phyloP scores from a whole-genome alignment of 2,888 invertebrate species.

The Heliconius aoede region DNA sequence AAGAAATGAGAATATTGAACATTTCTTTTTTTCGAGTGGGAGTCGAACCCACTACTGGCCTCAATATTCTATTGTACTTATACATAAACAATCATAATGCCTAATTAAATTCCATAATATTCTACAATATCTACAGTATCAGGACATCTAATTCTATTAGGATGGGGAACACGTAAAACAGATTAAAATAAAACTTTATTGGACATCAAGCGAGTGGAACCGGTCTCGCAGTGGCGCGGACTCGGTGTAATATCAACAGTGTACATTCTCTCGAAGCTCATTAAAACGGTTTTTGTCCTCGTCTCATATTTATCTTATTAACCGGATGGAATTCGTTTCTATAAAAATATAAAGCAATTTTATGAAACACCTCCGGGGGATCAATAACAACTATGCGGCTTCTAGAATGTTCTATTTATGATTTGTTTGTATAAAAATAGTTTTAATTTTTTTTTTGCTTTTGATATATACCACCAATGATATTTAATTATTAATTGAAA shows the following conservation, averaged over 20 bases:
- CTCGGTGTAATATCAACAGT: slow-evolving; percentile 67
- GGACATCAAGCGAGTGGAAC: slow-evolving; percentile 62
- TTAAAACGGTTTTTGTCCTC: slow-evolving; percentile 71
- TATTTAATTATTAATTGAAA: background rate
- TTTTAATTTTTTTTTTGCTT: background rate
- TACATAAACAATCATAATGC: background rate
- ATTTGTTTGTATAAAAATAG: background rate
- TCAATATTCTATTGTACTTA: too few species aligned
- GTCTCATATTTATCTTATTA: slow-evolving; percentile 71
- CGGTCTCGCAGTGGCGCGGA: slow-evolving; percentile 57
- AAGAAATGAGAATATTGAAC: too few species aligned
- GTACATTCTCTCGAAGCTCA: slow-evolving; percentile 70
- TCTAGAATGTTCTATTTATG: background rate
- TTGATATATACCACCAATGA: background rate
- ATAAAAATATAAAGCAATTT: slow-evolving; percentile 63
- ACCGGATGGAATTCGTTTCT: slow-evolving; percentile 55
- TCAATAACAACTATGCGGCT: slow-evolving; percentile 54
- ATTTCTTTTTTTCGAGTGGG: too few species aligned
- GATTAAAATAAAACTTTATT: slow-evolving; percentile 65
- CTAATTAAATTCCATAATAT: background rate
- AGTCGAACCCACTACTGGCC: too few species aligned
- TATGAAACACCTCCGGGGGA: slow-evolving; percentile 58
- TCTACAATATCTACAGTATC: slow-evolving; percentile 38
- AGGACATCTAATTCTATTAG: slow-evolving; percentile 62
- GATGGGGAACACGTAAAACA: slow-evolving; percentile 62